These are phyloP conservation scores for Urocyon cinereoargenteus DNA, from an alignment of 2,797 vertebrate genomes.

Conservation along the genomic window DNA sequence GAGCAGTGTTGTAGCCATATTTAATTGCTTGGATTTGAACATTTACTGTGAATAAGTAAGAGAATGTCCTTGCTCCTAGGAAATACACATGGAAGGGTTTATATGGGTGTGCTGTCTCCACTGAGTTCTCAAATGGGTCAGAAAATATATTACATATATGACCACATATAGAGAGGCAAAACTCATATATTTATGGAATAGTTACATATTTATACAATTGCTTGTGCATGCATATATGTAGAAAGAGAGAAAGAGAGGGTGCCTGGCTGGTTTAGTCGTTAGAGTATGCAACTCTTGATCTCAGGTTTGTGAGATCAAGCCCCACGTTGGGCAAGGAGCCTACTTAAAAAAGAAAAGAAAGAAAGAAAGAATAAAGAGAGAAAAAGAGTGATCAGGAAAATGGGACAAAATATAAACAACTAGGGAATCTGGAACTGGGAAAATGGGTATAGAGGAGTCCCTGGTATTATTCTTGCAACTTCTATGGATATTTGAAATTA, in stretches of 20 bases:
- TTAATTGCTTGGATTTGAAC: not conserved
- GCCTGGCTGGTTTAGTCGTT: not conserved
- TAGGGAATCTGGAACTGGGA: not conserved
- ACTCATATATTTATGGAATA: not conserved
- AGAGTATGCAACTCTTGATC: not conserved
- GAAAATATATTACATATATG: slow-evolving; percentile 11
- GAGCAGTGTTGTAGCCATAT: not conserved
- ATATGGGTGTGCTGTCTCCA: not conserved
- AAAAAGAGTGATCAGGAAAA: not conserved
- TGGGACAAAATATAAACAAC: not conserved
- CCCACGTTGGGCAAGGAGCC: not conserved
- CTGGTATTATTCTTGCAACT: not conserved
- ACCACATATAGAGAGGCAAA: not conserved
- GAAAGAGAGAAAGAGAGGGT: not conserved
- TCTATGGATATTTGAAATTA: not conserved
- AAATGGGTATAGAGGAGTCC: not conserved
- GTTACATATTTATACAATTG: not conserved
- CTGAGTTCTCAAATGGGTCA: not conserved
- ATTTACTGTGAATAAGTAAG: not conserved
- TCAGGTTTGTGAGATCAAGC: not conserved
- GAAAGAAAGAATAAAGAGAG: too few species aligned
- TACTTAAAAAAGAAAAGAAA: not conserved
- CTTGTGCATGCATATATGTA: not conserved
- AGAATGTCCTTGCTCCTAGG: not conserved
- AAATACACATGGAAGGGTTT: not conserved